phyloP scores from a whole-genome alignment of 2,113 vertebrate species.

The Apteryx owenii region DNA sequence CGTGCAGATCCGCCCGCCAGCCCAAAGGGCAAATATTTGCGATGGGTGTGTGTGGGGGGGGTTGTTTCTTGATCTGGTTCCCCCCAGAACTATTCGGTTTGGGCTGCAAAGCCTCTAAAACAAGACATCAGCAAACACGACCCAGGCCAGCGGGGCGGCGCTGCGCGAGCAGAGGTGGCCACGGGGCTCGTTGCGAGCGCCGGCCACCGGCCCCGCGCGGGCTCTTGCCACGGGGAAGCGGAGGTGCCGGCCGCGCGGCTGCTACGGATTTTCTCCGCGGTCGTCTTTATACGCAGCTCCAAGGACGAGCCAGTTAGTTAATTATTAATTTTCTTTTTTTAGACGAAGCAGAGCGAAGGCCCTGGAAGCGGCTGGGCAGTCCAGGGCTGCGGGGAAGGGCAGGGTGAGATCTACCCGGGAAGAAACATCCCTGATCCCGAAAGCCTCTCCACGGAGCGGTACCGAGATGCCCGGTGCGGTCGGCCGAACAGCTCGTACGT shows the following conservation, averaged over 20 bases:
- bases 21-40: neutral
- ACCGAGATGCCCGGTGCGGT: fast-evolving
- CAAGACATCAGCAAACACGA: fast-evolving
- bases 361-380: neutral
- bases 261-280: neutral
- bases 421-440: neutral
- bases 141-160: no score
- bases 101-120: neutral
- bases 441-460: fast-evolving
- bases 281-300: neutral
- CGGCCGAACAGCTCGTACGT: no score
- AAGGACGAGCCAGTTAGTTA: neutral
- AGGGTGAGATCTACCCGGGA: neutral
- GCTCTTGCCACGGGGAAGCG: no score
- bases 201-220: no score
- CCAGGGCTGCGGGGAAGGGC: fast-evolving
- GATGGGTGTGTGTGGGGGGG: neutral
- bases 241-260: neutral
- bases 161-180: no score
- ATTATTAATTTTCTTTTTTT: neutral
- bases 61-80: neutral
- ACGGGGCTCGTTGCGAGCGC: no score
- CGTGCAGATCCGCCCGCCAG: neutral
- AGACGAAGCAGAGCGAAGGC: neutral
- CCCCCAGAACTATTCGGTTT: neutral